Evolutionary conservation across 2,888 invertebrate genomes (phyloP).

Genomic region (Tanypteryx hageni): DNA sequence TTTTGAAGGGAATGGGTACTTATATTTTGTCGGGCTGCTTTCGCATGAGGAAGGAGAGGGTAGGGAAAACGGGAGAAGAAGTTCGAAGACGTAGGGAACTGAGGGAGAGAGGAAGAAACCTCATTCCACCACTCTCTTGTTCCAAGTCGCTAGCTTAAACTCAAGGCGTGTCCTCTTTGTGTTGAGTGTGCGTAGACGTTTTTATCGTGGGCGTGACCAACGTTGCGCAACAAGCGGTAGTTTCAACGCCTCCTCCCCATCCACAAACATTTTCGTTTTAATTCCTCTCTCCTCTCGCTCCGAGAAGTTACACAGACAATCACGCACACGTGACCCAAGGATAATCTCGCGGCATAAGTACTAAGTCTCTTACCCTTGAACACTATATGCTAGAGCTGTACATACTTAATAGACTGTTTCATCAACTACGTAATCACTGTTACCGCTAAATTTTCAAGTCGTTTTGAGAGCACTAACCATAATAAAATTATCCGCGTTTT

Average conservation of each 20-base stretch:
- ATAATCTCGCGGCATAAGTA: background rate
- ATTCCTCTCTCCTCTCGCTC: background rate
- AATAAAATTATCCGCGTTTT: no score
- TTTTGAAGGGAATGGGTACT: background rate
- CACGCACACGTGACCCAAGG: background rate
- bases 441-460: no score
- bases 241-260: background rate
- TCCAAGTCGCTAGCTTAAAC: slow-evolving; percentile 23
- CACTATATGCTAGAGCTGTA: background rate
- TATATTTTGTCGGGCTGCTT: background rate
- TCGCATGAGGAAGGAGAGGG: background rate
- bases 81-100: background rate
- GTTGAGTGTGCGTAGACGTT: background rate
- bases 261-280: slow-evolving; percentile 22
- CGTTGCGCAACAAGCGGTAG: background rate
- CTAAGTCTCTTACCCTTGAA: background rate
- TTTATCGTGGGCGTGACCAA: slow-evolving; percentile 17
- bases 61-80: background rate
- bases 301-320: background rate
- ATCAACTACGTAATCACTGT: no score
- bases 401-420: no score
- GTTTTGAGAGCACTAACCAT: no score
- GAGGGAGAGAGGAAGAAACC: background rate
- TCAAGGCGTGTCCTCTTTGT: background rate
- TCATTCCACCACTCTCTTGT: background rate